Base-by-base conservation (phyloP, 2,113 vertebrate species). In the Sebastes schlegelii region DNA sequence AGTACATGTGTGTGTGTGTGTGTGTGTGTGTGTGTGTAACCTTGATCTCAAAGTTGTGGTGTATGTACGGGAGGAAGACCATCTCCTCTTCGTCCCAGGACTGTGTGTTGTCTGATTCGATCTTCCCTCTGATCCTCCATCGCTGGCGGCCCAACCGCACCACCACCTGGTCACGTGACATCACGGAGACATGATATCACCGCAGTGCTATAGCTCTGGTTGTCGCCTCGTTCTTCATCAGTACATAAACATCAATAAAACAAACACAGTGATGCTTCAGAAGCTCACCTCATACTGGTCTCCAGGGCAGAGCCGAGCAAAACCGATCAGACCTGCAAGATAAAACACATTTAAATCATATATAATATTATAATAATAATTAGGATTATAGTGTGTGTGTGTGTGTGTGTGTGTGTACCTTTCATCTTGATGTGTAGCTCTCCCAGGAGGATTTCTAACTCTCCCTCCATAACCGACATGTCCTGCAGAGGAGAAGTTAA, bases 381-480 rank as follows among this genome's bases (percentile, higher is more conserved):
- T 34, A 34, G 34, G 34, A 34, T 34, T 34, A 34, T 34, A 34
- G 34, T 74, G 48, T 40, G 55, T 40, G 26, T 70, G 45, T 45
- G 57, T 66, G 45, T 51, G 63, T 64, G 42, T 62, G 54, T 69
- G 84, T 66, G n/a, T 52, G 8, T 84, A 98, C 98, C 98, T 96
- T 99, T 99, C 98, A 99, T 99, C 92, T 96, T 97, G 88, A 99
- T 88, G 3, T 97, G 96, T 13, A 99, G 97, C 89, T 99, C 96
- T 57, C 98, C 98, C 78, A 99, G 82, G 82, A 99, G 96, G 46
- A 97, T 96, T 80, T 98, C 98, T 80, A 99, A 68, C 0, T 97
- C 96, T 43, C 95, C 97, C 86, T 99, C 98, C 83, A 99, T 97
- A 5, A 96, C 87, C 67, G 96, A 97, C 98, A 99, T 98, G 91